Percentiles rank a stretch among this genome's conserved stretches.
phyloP scores from a whole-genome alignment of 2,113 vertebrate genomes.

The Antechinus flavipes region DNA sequence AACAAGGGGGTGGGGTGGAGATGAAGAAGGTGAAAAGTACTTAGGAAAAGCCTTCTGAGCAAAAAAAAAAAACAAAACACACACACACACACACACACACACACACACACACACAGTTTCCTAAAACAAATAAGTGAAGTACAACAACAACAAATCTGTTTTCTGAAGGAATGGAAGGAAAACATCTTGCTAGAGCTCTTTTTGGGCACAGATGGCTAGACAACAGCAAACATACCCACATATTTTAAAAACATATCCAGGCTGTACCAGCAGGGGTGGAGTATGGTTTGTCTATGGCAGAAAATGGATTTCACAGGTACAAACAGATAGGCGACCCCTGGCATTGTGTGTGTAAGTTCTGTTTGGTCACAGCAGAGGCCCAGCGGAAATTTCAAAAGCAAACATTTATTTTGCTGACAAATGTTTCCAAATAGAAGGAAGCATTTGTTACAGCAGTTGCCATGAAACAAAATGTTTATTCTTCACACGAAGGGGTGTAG shows the following conservation, averaged over 20 bases:
- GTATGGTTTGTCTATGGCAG: background rate
- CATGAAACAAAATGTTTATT: constrained; percentile 40
- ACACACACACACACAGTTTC: background rate
- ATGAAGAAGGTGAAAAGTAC: background rate
- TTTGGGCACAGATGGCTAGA: background rate
- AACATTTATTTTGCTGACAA: constrained; percentile 50
- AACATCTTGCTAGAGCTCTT: background rate
- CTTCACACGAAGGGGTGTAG: constrained; percentile 1
- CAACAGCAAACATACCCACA: background rate
- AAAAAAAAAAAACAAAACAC: background rate
- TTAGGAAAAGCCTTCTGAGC: background rate
- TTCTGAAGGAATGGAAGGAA: background rate
- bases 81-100: background rate
- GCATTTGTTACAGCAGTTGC: constrained; percentile 42
- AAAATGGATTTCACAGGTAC: constrained; percentile 10
- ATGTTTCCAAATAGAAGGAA: constrained; percentile 47
- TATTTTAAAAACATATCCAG: constrained; percentile 41
- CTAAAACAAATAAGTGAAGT: background rate
- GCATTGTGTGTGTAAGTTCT: constrained; percentile 4
- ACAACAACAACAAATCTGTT: constrained; percentile 4
- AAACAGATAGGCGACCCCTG: background rate
- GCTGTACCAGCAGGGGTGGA: background rate
- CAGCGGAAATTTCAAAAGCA: constrained; percentile 60
- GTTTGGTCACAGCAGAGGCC: constrained; percentile 34
- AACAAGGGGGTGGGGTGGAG: background rate